phyloP scores from a whole-genome alignment of 2,113 vertebrate genomes.

The Trematocara stigmaticum region DNA sequence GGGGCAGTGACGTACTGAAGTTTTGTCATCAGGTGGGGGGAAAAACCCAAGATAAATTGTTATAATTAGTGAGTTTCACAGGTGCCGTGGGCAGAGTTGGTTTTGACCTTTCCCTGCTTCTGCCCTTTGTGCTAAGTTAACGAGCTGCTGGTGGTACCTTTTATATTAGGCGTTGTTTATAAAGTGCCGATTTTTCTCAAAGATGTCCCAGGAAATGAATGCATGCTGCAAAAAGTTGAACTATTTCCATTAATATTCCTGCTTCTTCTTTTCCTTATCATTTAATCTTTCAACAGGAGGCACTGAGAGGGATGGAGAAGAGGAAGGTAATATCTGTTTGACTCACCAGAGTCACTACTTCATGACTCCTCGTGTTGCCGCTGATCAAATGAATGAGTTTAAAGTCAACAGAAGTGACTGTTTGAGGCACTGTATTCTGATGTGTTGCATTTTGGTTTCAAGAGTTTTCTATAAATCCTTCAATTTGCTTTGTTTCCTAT shows the following conservation, averaged over 20 bases:
- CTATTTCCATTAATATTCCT: not conserved
- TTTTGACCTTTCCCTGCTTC: not conserved
- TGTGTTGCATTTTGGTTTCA: not conserved
- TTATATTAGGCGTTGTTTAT: not conserved
- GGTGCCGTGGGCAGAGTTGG: not conserved
- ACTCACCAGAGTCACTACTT: not conserved
- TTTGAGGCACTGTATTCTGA: not conserved
- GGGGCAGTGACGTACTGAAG: not conserved
- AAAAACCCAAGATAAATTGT: not conserved
- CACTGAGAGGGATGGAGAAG: constrained; percentile 4
- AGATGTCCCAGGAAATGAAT: not conserved
- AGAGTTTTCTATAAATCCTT: not conserved
- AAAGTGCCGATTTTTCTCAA: not conserved
- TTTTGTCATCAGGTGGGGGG: not conserved
- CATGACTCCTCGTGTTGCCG: not conserved
- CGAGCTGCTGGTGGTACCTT: not conserved
- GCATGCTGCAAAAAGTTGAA: not conserved
- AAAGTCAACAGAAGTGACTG: not conserved
- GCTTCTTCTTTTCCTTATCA: not conserved
- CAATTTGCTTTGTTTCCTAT: not conserved
- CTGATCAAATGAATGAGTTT: not conserved
- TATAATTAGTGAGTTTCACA: not conserved
- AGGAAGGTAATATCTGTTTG: constrained; percentile 2
- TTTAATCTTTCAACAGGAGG: constrained; percentile 7
- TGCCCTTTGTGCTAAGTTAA: not conserved